These are phyloP conservation scores for Emberiza fucata DNA, from an alignment of 2,113 vertebrate species.

Conservation along the genomic window DNA sequence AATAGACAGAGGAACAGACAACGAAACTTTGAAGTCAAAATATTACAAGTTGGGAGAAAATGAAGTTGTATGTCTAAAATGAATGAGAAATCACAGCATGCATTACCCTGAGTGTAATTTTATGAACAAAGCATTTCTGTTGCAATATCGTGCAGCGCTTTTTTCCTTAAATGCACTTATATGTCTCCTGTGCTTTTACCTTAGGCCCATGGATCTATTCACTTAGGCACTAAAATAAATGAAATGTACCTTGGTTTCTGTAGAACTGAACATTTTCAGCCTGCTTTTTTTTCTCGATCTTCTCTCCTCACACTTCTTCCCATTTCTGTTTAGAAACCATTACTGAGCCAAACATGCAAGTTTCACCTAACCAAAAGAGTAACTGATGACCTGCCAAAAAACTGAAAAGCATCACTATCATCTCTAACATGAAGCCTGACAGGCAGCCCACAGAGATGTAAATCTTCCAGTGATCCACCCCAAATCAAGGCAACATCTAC, in stretches of 20 bases:
- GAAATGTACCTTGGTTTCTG: neutral
- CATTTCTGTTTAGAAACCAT: neutral
- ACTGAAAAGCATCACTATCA: neutral
- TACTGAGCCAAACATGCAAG: neutral
- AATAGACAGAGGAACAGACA: neutral
- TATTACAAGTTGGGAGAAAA: neutral
- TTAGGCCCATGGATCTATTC: neutral
- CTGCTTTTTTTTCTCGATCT: neutral
- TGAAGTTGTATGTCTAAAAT: neutral
- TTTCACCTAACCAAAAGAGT: neutral
- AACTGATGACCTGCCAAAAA: neutral
- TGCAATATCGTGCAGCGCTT: fast-evolving
- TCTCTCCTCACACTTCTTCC: neutral
- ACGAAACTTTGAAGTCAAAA: neutral
- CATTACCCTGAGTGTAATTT: neutral
- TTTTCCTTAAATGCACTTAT: neutral
- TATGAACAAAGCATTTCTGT: neutral
- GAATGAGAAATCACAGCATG: neutral
- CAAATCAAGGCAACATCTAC: neutral
- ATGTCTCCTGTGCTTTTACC: neutral
- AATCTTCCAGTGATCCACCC: neutral
- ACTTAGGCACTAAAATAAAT: neutral
- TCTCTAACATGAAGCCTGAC: neutral
- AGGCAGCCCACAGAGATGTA: neutral
- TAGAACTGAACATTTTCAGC: neutral